A percentile compares a stretch with the other conserved stretches of the same genome.
These are phyloP conservation scores for Tenthredo distinguenda DNA, from an alignment of 2,888 invertebrate genomes.

Conservation along the genomic window DNA sequence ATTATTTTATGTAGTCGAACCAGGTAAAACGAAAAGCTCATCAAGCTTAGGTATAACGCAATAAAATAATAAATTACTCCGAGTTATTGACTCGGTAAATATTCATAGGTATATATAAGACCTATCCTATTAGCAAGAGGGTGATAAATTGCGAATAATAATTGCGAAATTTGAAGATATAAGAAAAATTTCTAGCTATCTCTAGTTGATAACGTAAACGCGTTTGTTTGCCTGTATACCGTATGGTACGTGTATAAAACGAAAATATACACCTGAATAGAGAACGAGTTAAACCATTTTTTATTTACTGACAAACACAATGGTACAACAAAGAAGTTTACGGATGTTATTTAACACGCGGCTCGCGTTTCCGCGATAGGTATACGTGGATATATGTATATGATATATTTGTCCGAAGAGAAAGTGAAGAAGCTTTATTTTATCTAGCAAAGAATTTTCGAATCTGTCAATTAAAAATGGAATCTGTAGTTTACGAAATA, in stretches of 20 bases:
- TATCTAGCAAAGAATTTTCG: not conserved
- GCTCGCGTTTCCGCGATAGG: not conserved
- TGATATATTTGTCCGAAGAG: not conserved
- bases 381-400: not conserved
- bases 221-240: too few species aligned
- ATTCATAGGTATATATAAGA: not conserved
- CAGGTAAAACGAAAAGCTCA: not conserved
- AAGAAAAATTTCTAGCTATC: too few species aligned
- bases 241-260: not conserved
- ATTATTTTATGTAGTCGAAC: not conserved
- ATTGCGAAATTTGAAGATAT: too few species aligned
- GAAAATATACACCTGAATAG: not conserved
- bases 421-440: not conserved
- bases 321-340: conserved; percentile 5
- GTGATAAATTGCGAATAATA: too few species aligned
- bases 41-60: not conserved
- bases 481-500: not conserved
- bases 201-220: too few species aligned
- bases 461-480: not conserved
- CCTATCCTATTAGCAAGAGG: too few species aligned
- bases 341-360: conserved; percentile 5
- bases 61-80: not conserved
- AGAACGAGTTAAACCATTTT: not conserved
- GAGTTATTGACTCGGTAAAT: not conserved
- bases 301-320: conserved; percentile 2